These are phyloP conservation scores for Drosophila yooni DNA, from an alignment of 2,888 invertebrate species.

Conservation along the genomic window DNA sequence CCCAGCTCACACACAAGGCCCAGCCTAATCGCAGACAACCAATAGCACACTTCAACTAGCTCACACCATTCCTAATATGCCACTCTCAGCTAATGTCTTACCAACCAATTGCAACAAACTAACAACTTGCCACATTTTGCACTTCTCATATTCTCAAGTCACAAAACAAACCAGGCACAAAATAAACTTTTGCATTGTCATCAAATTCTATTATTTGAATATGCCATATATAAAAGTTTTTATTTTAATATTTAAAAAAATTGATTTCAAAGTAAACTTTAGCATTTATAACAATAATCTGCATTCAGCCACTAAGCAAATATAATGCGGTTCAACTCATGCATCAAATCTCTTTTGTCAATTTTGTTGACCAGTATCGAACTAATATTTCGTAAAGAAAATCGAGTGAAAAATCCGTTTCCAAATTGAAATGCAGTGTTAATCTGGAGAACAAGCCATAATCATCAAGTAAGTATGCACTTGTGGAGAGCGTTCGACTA, in stretches of 20 bases:
- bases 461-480: neutral
- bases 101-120: slow-evolving; percentile 21
- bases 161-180: neutral
- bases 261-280: neutral
- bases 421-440: neutral
- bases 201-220: neutral
- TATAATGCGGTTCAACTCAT: neutral
- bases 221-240: neutral
- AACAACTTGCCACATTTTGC: neutral
- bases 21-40: slow-evolving; percentile 10
- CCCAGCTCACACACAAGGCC: neutral
- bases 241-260: neutral
- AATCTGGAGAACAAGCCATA: neutral
- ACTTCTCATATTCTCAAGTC: neutral
- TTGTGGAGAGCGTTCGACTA: too few relatives aligned
- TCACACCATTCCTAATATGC: slow-evolving; percentile 10
- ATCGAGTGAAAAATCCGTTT: neutral
- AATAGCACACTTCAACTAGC: slow-evolving; percentile 16
- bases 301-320: neutral
- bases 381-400: too few relatives aligned
- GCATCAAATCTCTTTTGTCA: neutral
- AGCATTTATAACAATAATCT: neutral
- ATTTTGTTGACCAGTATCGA: neutral
- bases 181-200: neutral
- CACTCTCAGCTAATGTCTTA: slow-evolving; percentile 16